Evolutionary conservation across 2,113 vertebrate species (phyloP).

Genomic region (Otolemur garnettii): DNA sequence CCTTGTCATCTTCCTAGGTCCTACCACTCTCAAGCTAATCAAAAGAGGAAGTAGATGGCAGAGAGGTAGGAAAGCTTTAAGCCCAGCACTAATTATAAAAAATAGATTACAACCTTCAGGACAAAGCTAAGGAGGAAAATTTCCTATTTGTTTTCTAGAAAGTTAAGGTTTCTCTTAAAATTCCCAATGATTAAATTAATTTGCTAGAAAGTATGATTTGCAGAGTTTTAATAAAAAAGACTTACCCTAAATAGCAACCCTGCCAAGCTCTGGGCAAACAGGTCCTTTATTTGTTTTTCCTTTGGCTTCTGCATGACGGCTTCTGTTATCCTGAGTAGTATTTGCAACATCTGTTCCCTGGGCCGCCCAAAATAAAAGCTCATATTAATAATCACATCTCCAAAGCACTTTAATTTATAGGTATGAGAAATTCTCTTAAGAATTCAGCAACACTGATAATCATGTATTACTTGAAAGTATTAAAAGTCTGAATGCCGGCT

Average conservation of each 20-base stretch:
- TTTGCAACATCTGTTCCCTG: constrained; percentile 98
- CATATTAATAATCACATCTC: constrained; percentile 69
- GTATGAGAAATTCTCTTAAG: constrained; percentile 49
- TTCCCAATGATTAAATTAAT: constrained; percentile 59
- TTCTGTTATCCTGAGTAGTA: constrained; percentile 97
- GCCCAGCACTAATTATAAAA: neutral
- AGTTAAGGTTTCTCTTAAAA: constrained; percentile 48
- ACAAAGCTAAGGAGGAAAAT: constrained; percentile 36
- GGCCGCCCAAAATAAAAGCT: constrained; percentile 80
- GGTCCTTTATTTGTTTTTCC: constrained; percentile 94
- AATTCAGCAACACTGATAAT: constrained; percentile 52
- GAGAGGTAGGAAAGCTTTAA: neutral
- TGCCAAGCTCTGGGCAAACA: constrained; percentile 95
- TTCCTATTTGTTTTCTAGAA: constrained; percentile 54
- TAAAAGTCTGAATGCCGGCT: constrained; percentile 35
- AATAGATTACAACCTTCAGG: neutral
- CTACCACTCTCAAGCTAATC: constrained; percentile 19
- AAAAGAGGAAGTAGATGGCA: neutral
- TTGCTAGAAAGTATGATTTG: constrained; percentile 52
- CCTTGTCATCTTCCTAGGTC: constrained; percentile 21
- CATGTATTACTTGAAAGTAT: constrained; percentile 17
- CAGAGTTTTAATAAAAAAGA: constrained; percentile 75
- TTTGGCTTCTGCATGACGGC: constrained; percentile 97
- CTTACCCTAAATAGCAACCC: constrained; percentile 96
- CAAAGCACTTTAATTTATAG: constrained; percentile 63